Evolutionary conservation across 2,113 vertebrate genomes (phyloP).

Genomic region (Thunnus maccoyii): DNA sequence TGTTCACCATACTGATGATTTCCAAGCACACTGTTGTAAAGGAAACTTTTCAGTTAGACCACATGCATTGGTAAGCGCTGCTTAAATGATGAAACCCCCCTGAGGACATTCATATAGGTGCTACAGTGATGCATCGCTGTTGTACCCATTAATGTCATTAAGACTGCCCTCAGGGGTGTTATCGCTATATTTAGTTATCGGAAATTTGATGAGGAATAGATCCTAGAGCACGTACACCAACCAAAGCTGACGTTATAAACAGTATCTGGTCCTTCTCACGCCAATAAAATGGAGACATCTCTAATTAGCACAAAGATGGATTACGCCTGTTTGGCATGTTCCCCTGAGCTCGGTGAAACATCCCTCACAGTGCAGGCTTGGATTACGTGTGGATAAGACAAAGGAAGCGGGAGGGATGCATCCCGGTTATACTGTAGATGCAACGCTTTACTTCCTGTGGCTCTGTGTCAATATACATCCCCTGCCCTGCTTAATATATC

Average conservation of each 20-base stretch:
- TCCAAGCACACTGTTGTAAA: neutral
- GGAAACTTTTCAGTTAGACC: conserved; percentile 23
- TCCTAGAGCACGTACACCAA: conserved; percentile 33
- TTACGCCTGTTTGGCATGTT: conserved; percentile 30
- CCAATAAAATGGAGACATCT: conserved; percentile 63
- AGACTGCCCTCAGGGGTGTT: conserved; percentile 48
- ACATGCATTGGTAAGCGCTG: conserved; percentile 18
- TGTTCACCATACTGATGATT: neutral
- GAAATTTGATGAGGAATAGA: conserved; percentile 72
- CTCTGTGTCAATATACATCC: conserved; percentile 23
- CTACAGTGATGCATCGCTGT: conserved; percentile 56
- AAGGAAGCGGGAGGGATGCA: conserved; percentile 38
- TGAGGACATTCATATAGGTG: conserved; percentile 31
- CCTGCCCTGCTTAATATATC: conserved; percentile 1
- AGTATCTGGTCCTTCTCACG: conserved; percentile 45
- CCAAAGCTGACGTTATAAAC: conserved; percentile 42
- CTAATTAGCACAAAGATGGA: conserved; percentile 75
- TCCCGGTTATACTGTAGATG: conserved; percentile 26
- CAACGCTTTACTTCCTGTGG: conserved; percentile 27
- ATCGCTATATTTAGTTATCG: conserved; percentile 66
- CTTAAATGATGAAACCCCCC: conserved; percentile 27
- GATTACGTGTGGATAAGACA: conserved; percentile 61
- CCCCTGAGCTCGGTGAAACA: conserved; percentile 54
- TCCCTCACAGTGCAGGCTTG: conserved; percentile 27
- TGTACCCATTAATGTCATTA: conserved; percentile 51